These are phyloP conservation scores for Stylophora pistillata DNA, from an alignment of 64 coral and sea anemone genomes.

Conservation along the genomic window DNA sequence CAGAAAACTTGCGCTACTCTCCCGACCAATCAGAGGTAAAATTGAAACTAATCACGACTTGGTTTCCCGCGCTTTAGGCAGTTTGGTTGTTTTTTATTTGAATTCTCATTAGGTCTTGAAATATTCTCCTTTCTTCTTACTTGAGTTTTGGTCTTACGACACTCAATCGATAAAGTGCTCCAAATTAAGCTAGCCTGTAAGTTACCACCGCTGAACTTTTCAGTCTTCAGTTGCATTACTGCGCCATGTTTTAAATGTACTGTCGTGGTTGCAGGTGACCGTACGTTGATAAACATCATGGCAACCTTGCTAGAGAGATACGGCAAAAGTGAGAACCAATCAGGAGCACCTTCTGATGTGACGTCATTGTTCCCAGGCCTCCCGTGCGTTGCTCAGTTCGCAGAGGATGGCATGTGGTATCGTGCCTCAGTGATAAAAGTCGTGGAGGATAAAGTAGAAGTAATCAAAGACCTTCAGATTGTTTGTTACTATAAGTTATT, in stretches of 20 bases:
- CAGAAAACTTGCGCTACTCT: too few relatives aligned
- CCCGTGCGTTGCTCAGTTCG: constrained; percentile 74
- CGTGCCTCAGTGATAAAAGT: constrained; percentile 47
- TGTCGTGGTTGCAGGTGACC: constrained; percentile 44
- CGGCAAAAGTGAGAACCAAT: constrained; percentile 37
- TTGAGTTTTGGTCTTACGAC: too few relatives aligned
- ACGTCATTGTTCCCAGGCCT: constrained; percentile 39
- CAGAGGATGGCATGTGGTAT: constrained; percentile 90
- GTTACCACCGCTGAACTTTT: not conserved
- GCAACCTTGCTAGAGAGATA: constrained; percentile 28
- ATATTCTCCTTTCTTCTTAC: too few relatives aligned
- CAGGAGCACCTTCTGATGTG: constrained; percentile 27
- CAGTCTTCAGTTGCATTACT: not conserved
- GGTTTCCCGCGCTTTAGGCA: too few relatives aligned
- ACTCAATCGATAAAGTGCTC: too few relatives aligned
- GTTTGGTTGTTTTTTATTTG: too few relatives aligned
- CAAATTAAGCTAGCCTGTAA: too few relatives aligned
- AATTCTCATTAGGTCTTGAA: too few relatives aligned
- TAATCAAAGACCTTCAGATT: not conserved
- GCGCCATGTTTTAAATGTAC: not conserved
- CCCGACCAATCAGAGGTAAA: too few relatives aligned
- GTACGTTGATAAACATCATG: constrained; percentile 77
- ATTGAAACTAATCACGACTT: too few relatives aligned
- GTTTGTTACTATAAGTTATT: too few relatives aligned
- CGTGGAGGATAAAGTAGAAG: constrained; percentile 65